These are phyloP conservation scores for Zaprionus capensis DNA, from an alignment of 1,140 invertebrate genomes.

Conservation along the genomic window DNA sequence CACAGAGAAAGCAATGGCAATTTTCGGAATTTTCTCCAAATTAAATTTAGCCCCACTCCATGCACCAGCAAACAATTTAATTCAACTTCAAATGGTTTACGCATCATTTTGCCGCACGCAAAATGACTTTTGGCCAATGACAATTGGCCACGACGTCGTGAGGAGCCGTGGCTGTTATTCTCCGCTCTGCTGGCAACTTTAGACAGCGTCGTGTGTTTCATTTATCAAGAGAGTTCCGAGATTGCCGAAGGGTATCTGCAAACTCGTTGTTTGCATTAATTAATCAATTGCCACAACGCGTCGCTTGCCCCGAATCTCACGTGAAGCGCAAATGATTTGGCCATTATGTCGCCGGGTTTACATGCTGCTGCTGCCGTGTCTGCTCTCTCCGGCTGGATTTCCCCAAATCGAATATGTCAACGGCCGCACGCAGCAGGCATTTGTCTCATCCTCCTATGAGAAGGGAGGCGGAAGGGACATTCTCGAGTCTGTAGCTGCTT, in stretches of 20 bases:
- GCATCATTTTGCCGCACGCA: conserved; percentile 60
- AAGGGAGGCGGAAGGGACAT: background rate
- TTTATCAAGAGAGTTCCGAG: conserved; percentile 49
- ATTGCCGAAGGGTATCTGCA: conserved; percentile 35
- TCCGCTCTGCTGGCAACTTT: conserved; percentile 20
- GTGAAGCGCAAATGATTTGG: conserved; percentile 40
- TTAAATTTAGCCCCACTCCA: conserved; percentile 10
- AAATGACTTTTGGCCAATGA: conserved; percentile 49
- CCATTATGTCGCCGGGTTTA: conserved; percentile 38
- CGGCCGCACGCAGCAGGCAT: conserved; percentile 42
- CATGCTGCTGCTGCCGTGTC: background rate
- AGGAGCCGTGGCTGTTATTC: conserved; percentile 16
- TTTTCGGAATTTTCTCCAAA: conserved; percentile 21
- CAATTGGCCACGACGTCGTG: background rate
- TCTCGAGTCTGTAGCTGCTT: conserved; percentile 29
- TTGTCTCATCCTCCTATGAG: conserved; percentile 46
- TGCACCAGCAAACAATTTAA: conserved; percentile 46
- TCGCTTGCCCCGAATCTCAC: conserved; percentile 12
- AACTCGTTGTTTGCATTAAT: conserved; percentile 44
- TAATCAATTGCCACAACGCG: conserved; percentile 53
- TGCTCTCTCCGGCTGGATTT: conserved; percentile 11
- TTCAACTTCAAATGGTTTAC: conserved; percentile 69
- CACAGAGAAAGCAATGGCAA: conserved; percentile 50
- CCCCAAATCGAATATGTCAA: conserved; percentile 41
- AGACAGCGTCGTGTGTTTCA: conserved; percentile 53